Percentiles rank a stretch among this genome's conserved stretches.
Evolutionary conservation across 2,797 vertebrate genomes (phyloP).

Genomic region (Tolypeutes matacus): DNA sequence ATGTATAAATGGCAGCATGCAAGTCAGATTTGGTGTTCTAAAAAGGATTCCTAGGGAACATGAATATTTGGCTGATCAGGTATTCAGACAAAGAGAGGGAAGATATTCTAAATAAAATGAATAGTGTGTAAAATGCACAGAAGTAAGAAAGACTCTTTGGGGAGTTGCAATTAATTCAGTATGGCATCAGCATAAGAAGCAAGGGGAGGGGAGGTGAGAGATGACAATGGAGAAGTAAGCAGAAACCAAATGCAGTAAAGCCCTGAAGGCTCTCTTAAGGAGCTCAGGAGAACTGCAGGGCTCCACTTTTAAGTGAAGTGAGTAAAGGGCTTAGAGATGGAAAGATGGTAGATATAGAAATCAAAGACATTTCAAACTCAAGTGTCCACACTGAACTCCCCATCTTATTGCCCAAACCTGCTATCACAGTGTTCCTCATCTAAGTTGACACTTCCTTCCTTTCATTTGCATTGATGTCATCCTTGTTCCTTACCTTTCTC

Average conservation of each 20-base stretch:
- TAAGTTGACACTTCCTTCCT: background rate
- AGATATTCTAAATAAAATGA: background rate
- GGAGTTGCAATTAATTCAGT: background rate
- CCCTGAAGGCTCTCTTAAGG: background rate
- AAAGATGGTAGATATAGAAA: rapidly evolving
- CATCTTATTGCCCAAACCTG: background rate
- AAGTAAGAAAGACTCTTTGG: background rate
- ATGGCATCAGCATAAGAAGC: background rate
- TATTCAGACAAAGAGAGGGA: background rate
- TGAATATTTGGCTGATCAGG: background rate
- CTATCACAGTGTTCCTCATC: too few relatives aligned
- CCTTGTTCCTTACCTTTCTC: background rate
- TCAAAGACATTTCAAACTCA: background rate
- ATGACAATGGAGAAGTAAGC: background rate
- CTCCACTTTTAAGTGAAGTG: background rate
- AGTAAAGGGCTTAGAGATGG: background rate
- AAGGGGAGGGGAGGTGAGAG: background rate
- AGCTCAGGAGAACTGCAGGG: background rate
- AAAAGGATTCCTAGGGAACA: background rate
- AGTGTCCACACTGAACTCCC: background rate
- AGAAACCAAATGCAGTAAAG: background rate
- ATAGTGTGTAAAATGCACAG: background rate
- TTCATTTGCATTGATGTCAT: background rate
- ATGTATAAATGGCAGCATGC: background rate
- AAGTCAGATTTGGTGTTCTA: background rate